A percentile compares a stretch with the other conserved stretches of the same genome.
These are phyloP conservation scores for Glaucopsyche alexis DNA, from an alignment of 2,888 invertebrate genomes.

Conservation along the genomic window DNA sequence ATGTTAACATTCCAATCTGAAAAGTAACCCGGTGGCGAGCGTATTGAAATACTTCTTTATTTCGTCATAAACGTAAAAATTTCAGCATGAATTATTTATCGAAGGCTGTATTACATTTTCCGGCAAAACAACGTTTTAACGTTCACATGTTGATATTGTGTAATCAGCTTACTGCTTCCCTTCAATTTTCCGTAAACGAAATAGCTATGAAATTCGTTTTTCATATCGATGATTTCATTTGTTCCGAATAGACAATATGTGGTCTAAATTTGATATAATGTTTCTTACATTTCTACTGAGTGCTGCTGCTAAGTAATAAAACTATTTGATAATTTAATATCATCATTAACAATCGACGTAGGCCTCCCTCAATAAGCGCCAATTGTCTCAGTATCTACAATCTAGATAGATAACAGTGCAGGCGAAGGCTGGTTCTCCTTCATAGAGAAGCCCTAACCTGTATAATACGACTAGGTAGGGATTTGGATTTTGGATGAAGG, in stretches of 20 bases:
- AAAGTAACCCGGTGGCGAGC: background rate
- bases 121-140: conserved; percentile 1
- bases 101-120: conserved; percentile 14
- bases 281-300: background rate
- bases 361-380: too few relatives aligned
- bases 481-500: too few relatives aligned
- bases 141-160: conserved; percentile 24
- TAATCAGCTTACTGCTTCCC: conserved; percentile 24
- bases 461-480: too few relatives aligned
- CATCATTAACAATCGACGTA: too few relatives aligned
- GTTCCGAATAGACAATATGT: background rate
- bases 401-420: too few relatives aligned
- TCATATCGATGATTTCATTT: conserved; percentile 7
- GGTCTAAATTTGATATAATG: background rate
- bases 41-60: background rate
- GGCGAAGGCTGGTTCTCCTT: too few relatives aligned
- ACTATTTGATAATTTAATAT: too few relatives aligned
- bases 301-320: too few relatives aligned
- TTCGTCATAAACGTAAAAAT: conserved; percentile 24
- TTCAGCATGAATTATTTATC: conserved; percentile 27
- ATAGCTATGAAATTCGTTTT: conserved; percentile 14
- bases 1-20: conserved; percentile 11
- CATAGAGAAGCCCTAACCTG: too few relatives aligned
- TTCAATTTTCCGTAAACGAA: conserved; percentile 15
- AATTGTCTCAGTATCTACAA: too few relatives aligned